Evolutionary conservation across 2,888 invertebrate species (phyloP).

Genomic region (Rhingia rostrata): DNA sequence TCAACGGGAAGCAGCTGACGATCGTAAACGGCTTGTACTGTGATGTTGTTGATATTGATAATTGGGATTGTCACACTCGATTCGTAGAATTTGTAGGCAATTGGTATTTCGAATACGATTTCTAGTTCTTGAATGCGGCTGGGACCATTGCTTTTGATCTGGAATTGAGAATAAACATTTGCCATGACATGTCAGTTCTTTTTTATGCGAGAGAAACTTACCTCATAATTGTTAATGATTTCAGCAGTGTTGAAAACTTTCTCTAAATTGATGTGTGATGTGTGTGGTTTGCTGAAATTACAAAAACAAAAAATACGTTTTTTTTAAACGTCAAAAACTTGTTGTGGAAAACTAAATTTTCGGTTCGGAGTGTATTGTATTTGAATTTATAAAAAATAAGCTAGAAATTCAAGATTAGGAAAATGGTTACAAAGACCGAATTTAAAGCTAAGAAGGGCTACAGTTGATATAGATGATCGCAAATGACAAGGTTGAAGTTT

Average conservation of each 20-base stretch:
- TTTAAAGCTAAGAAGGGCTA: too few relatives aligned
- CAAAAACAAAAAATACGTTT: too few relatives aligned
- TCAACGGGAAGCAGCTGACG: slow-evolving; percentile 79
- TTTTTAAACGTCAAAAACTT: too few relatives aligned
- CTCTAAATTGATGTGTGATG: slow-evolving; percentile 79
- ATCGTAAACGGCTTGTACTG: slow-evolving; percentile 80
- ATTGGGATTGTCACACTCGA: slow-evolving; percentile 79
- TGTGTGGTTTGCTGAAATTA: slow-evolving; percentile 78
- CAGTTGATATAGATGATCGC: too few relatives aligned
- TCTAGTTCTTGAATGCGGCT: slow-evolving; percentile 81
- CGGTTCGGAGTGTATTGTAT: too few relatives aligned
- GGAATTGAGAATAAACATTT: background rate
- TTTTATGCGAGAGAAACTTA: slow-evolving; percentile 40
- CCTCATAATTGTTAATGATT: slow-evolving; percentile 81
- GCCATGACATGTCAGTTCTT: background rate
- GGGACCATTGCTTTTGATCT: slow-evolving; percentile 82
- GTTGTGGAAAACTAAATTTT: too few relatives aligned
- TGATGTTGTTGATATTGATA: slow-evolving; percentile 80
- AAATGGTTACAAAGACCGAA: too few relatives aligned
- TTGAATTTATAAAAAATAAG: too few relatives aligned
- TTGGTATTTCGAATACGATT: slow-evolving; percentile 80
- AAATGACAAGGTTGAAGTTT: too few relatives aligned
- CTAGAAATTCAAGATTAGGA: too few relatives aligned
- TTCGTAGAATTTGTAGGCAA: slow-evolving; percentile 79
- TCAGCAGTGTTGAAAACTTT: slow-evolving; percentile 78